These are phyloP conservation scores for Dione vanillae DNA, from an alignment of 2,888 invertebrate species.

Conservation along the genomic window DNA sequence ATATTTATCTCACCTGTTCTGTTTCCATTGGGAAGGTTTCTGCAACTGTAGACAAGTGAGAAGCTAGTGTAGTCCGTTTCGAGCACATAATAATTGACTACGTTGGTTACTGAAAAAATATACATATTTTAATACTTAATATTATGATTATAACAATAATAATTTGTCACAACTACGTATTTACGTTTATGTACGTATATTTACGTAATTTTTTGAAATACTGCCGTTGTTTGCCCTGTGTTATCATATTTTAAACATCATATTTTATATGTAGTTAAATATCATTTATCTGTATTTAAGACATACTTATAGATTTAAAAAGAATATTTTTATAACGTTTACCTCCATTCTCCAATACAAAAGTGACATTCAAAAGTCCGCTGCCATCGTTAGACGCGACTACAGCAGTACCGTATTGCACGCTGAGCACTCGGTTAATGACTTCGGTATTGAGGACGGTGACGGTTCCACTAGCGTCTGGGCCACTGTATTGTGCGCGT, in stretches of 20 bases:
- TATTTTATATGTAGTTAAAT: no score
- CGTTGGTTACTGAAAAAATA: conserved; percentile 51
- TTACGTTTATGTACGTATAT: no score
- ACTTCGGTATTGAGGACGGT: conserved; percentile 62
- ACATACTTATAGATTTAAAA: no score
- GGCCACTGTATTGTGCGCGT: conserved; percentile 79
- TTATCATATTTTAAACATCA: no score
- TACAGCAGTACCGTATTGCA: conserved; percentile 78
- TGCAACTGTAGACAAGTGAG: conserved; percentile 69
- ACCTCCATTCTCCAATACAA: conserved; percentile 79
- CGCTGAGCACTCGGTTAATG: conserved; percentile 68
- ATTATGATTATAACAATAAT: no score
- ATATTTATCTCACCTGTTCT: conserved; percentile 62
- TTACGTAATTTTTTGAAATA: no score
- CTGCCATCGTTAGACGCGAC: conserved; percentile 72
- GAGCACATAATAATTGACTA: conserved; percentile 60
- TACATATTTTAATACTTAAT: no score
- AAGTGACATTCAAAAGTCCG: conserved; percentile 81
- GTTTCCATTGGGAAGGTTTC: conserved; percentile 53
- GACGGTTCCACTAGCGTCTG: conserved; percentile 49
- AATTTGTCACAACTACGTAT: not conserved
- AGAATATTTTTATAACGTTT: not conserved
- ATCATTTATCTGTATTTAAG: no score
- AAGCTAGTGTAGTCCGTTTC: conserved; percentile 69
- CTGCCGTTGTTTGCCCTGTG: no score